Evolutionary conservation across 2,888 invertebrate species (phyloP).

Genomic region (Peribatodes rhomboidaria): DNA sequence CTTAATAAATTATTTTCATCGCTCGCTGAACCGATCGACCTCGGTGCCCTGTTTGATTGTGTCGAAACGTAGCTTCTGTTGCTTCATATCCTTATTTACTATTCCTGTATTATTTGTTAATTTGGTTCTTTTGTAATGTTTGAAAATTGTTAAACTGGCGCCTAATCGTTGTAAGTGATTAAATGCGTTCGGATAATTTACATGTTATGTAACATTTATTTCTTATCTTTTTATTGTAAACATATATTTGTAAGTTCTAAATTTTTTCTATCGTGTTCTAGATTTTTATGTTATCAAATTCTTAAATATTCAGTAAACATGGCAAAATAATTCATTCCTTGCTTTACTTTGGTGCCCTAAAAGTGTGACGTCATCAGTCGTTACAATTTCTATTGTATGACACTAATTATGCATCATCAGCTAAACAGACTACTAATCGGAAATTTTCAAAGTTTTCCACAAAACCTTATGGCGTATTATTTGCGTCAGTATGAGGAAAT

Average conservation of each 20-base stretch:
- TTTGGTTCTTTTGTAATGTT: slow-evolving; percentile 13
- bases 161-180: no score
- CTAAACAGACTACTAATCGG: background rate
- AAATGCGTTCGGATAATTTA: background rate
- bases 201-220: background rate
- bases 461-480: no score
- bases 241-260: no score
- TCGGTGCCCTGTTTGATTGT: slow-evolving; percentile 7
- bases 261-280: no score
- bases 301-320: no score
- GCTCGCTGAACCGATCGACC: background rate
- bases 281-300: no score
- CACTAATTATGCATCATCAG: background rate
- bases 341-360: no score
- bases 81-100: slow-evolving; percentile 5
- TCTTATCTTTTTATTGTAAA: background rate
- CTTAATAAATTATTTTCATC: background rate
- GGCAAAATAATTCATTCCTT: no score
- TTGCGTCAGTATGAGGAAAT: slow-evolving; percentile 6
- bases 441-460: background rate
- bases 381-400: background rate
- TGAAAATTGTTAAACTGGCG: background rate
- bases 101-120: slow-evolving; percentile 10
- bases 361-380: background rate
- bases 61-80: slow-evolving; percentile 11